Percentiles rank a stretch among this genome's conserved stretches.
Evolutionary conservation across 2,888 invertebrate genomes (phyloP).

Genomic region (Hyposoter dolosus): DNA sequence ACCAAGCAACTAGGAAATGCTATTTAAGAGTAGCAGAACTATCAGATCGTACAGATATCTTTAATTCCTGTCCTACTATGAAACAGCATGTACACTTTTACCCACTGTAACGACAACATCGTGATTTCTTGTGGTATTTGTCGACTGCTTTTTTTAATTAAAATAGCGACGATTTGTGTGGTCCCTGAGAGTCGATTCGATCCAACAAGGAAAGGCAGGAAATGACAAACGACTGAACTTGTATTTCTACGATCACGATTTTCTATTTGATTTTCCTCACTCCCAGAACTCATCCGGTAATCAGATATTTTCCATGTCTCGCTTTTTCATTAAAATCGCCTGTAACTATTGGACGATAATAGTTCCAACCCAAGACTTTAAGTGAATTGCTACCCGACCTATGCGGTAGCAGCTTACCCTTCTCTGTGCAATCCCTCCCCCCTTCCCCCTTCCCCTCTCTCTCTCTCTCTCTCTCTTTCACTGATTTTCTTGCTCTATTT

Average conservation of each 20-base stretch:
- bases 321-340: slow-evolving; percentile 70
- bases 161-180: slow-evolving; percentile 57
- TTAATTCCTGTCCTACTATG: slow-evolving; percentile 8
- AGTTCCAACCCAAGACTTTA: slow-evolving; percentile 59
- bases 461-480: slow-evolving; percentile 8
- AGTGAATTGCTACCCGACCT: slow-evolving; percentile 51
- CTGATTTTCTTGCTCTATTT: not conserved
- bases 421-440: not conserved
- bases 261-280: slow-evolving; percentile 34
- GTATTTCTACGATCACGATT: slow-evolving; percentile 40
- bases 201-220: slow-evolving; percentile 70
- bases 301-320: slow-evolving; percentile 69
- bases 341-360: slow-evolving; percentile 64
- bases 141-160: slow-evolving; percentile 45
- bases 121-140: slow-evolving; percentile 62
- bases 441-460: slow-evolving; percentile 1
- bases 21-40: slow-evolving; percentile 29
- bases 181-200: slow-evolving; percentile 28
- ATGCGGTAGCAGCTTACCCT: slow-evolving; percentile 51
- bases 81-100: slow-evolving; percentile 34
- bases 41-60: slow-evolving; percentile 2
- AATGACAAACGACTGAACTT: slow-evolving; percentile 45
- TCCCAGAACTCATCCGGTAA: slow-evolving; percentile 46
- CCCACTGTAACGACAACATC: slow-evolving; percentile 61
- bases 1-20: slow-evolving; percentile 31